phyloP scores from a whole-genome alignment of 2,888 invertebrate genomes.

The Acrobasis consociella region DNA sequence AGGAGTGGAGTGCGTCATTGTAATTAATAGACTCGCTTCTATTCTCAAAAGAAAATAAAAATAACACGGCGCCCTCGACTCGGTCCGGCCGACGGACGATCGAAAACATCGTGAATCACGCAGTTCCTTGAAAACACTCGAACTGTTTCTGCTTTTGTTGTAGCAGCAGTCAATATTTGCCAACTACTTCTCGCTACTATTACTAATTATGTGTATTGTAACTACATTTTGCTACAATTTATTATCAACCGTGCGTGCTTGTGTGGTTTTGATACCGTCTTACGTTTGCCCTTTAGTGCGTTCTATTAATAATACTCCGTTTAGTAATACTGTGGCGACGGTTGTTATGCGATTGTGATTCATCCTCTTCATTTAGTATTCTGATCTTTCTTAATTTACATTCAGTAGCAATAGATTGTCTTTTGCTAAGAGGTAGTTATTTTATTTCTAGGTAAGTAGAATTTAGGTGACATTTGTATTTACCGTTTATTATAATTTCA shows the following conservation, averaged over 20 bases:
- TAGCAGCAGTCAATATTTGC: slow-evolving; percentile 58
- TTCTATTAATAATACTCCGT: slow-evolving; percentile 15
- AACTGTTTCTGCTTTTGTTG: slow-evolving; percentile 56
- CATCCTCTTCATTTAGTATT: neutral
- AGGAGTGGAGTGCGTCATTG: slow-evolving; percentile 74
- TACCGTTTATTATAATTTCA: too few relatives aligned
- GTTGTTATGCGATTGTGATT: slow-evolving; percentile 7
- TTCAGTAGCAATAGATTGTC: neutral
- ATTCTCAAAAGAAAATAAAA: slow-evolving; percentile 79
- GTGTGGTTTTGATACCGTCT: slow-evolving; percentile 3
- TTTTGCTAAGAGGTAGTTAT: neutral
- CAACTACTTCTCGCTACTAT: slow-evolving; percentile 42
- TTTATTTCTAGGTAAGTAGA: too few relatives aligned
- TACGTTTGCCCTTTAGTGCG: slow-evolving; percentile 5
- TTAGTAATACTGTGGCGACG: slow-evolving; percentile 9
- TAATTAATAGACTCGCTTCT: slow-evolving; percentile 75
- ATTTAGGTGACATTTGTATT: too few relatives aligned
- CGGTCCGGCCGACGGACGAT: slow-evolving; percentile 48
- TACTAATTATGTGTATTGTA: slow-evolving; percentile 28
- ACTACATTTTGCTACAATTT: slow-evolving; percentile 22
- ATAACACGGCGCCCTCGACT: slow-evolving; percentile 61
- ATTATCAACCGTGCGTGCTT: slow-evolving; percentile 13
- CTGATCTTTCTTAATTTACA: neutral
- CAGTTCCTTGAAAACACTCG: slow-evolving; percentile 64
- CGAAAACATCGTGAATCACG: slow-evolving; percentile 70